Base-by-base conservation (phyloP, 2,888 invertebrate species). In the Sinodicranocentrus sp. region DNA sequence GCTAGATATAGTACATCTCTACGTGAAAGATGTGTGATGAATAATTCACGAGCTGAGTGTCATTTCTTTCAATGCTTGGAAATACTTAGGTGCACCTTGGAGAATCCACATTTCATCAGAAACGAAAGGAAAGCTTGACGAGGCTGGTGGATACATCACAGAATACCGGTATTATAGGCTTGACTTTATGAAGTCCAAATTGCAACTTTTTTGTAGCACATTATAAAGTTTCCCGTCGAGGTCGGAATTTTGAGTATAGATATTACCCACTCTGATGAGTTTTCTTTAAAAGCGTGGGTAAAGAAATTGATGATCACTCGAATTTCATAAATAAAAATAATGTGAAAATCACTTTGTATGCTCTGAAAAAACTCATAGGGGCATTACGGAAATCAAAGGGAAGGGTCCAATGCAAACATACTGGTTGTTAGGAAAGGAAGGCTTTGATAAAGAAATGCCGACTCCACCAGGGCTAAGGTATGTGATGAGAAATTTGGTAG, bases 381-480 rank as follows among this genome's bases (percentile, higher is more conserved):
- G 98, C 1, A 93, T 94, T 83, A 96, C 95, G 3, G 95, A 96
- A 89, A 93, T 98, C 86, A 98, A 97, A 91, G 97, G 97, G 86
- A 97, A 97, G 91, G 97, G 97, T 68, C 93, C 94, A 90, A 95
- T 96, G 94, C 94, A 94, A 89, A 97, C 97, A 0, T 96, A 95
- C 91, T 97, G 97, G 97, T 92, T 97, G 86, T 92, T 96, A 84
- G 96, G 96, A 75, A 96, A 95, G 91, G 94, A 94, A 68, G 96
- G 95, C 59, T 96, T 96, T 90, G 95, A 95, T 89, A 95, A 96
- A 91, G 93, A 93, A 78, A 91, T 96, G 84, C 96, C 96, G 26
- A 92, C 92, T 28, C 96, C 96, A 54, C 96, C 96, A 54, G 93
- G 94, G 1, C 92, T 95, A 85, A 94, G 94, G 96, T 96, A 91